A percentile compares a stretch with the other conserved stretches of the same genome.
phyloP scores from a whole-genome alignment of 64 coral and sea anemone genomes.

The Catalaphyllia jardinei region DNA sequence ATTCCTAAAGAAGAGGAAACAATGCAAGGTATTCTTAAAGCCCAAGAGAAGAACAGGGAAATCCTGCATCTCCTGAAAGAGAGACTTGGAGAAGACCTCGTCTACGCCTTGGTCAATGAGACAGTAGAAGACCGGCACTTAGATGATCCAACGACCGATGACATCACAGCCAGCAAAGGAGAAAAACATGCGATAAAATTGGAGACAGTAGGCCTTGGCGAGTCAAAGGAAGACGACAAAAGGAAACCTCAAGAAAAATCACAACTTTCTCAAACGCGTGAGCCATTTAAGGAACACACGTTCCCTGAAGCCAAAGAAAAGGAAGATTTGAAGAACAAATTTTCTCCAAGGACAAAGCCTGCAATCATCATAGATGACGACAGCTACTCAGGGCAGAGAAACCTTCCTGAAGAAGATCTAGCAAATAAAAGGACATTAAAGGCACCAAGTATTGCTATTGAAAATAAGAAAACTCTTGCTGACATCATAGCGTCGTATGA shows the following conservation, averaged over 20 bases:
- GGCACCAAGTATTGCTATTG: constrained; percentile 29
- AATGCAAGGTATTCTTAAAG: constrained; percentile 1
- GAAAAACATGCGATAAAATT: neutral
- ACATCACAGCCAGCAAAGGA: neutral
- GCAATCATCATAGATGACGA: neutral
- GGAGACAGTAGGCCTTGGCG: neutral
- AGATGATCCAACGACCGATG: neutral
- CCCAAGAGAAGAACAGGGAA: neutral
- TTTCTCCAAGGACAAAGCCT: neutral
- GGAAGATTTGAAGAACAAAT: neutral
- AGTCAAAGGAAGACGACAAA: neutral
- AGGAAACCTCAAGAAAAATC: neutral
- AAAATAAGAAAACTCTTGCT: constrained; percentile 50
- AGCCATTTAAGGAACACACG: too few species aligned
- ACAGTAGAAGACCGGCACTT: neutral
- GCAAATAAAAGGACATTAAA: constrained; percentile 4
- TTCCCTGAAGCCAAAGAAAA: too few species aligned
- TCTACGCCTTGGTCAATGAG: constrained; percentile 28
- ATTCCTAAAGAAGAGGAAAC: neutral
- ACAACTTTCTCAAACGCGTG: too few species aligned
- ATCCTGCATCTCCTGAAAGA: constrained; percentile 32
- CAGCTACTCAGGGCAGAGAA: neutral
- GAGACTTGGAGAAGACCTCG: constrained; percentile 59
- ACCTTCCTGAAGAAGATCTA: neutral
- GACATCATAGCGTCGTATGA: constrained; percentile 70